phyloP scores from a whole-genome alignment of 2,888 invertebrate genomes.

The Netelia inedita region DNA sequence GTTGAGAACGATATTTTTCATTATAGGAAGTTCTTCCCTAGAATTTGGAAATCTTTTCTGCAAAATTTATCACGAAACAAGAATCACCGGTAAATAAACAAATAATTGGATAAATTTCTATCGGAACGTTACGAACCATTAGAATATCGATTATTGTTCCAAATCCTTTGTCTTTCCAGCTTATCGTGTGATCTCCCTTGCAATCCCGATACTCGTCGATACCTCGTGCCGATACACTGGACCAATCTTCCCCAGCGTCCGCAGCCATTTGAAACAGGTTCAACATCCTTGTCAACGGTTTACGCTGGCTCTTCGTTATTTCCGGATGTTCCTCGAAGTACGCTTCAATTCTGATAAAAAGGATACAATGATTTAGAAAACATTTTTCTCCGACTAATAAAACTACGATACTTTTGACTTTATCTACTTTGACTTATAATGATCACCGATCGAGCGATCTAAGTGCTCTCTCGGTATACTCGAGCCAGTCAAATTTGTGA shows the following conservation, averaged over 20 bases:
- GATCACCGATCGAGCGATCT: background rate
- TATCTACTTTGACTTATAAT: background rate
- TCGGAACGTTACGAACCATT: constrained; percentile 71
- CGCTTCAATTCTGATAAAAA: constrained; percentile 59
- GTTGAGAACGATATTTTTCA: constrained; percentile 75
- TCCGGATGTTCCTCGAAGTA: constrained; percentile 67
- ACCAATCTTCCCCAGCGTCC: constrained; percentile 66
- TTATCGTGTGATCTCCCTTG: constrained; percentile 72
- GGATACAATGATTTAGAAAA: constrained; percentile 42
- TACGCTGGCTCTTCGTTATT: constrained; percentile 29
- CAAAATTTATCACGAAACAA: background rate
- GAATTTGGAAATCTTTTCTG: constrained; percentile 79
- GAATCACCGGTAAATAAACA: background rate
- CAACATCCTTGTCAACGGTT: constrained; percentile 34
- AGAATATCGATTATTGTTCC: constrained; percentile 77
- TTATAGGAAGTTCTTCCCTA: constrained; percentile 75
- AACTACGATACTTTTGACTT: background rate
- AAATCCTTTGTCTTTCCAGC: constrained; percentile 78
- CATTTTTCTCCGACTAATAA: constrained; percentile 60
- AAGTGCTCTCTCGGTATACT: background rate
- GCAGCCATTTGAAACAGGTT: constrained; percentile 56
- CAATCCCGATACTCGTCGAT: constrained; percentile 38
- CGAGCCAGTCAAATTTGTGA: background rate
- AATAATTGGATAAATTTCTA: no score
- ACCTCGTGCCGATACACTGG: constrained; percentile 43